phyloP scores from a whole-genome alignment of 2,888 invertebrate genomes.

The Epiperipatus broadwayi region DNA sequence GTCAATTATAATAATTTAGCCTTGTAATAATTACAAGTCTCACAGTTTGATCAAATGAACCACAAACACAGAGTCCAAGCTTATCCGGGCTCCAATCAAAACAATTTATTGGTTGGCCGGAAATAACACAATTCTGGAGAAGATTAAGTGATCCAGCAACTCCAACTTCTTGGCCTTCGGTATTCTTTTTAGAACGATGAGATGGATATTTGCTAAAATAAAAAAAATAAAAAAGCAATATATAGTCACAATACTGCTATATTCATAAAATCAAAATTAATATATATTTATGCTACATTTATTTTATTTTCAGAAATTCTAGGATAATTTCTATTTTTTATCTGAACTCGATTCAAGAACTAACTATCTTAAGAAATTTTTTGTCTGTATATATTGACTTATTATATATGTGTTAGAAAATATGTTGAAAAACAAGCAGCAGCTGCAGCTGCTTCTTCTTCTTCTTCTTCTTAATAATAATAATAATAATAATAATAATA shows the following conservation, averaged over 20 bases:
- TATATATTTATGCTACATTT: no score
- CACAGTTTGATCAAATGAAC: slow-evolving; percentile 75
- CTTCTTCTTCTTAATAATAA: no score
- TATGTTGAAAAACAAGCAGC: no score
- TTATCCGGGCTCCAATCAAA: slow-evolving; percentile 86
- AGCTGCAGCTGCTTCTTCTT: no score
- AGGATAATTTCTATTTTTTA: no score
- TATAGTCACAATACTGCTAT: slow-evolving; percentile 1
- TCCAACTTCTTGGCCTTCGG: slow-evolving; percentile 50
- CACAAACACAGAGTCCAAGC: slow-evolving; percentile 62
- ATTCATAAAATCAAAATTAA: slow-evolving; percentile 1
- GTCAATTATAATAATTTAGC: no score
- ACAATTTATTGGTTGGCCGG: slow-evolving; percentile 67
- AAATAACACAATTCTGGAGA: slow-evolving; percentile 57
- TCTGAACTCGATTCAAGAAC: no score
- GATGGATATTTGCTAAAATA: slow-evolving; percentile 52
- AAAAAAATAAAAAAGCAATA: slow-evolving; percentile 17
- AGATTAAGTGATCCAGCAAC: slow-evolving; percentile 52
- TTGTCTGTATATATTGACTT: no score
- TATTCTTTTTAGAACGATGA: slow-evolving; percentile 46
- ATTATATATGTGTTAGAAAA: no score
- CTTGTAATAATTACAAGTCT: slow-evolving; percentile 71
- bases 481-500: no score
- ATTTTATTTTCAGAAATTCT: no score
- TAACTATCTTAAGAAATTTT: no score